A percentile compares a stretch with the other conserved stretches of the same genome.
These are phyloP conservation scores for Bubalus kerabau DNA, from an alignment of 2,113 vertebrate genomes.

Conservation along the genomic window DNA sequence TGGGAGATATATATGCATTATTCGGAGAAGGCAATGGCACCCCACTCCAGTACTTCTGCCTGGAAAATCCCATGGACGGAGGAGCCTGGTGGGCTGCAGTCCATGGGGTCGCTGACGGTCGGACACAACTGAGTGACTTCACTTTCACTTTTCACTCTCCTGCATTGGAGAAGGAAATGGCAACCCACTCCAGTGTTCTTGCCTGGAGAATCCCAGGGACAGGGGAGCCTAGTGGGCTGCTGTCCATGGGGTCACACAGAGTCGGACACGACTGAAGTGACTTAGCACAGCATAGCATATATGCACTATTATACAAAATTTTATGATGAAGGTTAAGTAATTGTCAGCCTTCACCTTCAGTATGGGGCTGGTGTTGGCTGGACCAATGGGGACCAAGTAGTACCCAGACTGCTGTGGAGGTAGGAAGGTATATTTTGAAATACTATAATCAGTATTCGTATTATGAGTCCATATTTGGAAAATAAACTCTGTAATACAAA, in stretches of 20 bases:
- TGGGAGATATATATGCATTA: neutral
- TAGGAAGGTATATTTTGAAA: conserved; percentile 11
- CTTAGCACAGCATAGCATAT: neutral
- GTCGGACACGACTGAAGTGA: no score
- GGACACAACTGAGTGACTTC: no score
- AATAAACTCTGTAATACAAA: conserved; percentile 11
- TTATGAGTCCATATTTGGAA: neutral
- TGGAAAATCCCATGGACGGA: no score
- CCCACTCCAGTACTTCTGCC: no score
- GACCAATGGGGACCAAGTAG: neutral
- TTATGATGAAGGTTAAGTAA: neutral
- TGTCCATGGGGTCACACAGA: no score
- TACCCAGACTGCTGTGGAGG: neutral
- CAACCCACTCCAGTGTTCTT: no score
- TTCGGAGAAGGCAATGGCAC: neutral
- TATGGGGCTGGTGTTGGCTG: neutral
- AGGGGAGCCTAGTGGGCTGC: no score
- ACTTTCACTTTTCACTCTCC: no score
- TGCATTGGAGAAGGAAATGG: no score
- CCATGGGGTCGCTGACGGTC: no score
- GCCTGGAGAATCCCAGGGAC: no score
- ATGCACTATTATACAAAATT: neutral
- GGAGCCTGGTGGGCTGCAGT: no score
- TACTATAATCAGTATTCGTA: neutral
- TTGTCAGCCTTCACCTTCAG: neutral